Conservation (phyloP, 2,113 vertebrate genomes). For the Aptenodytes forsteri region DNA sequence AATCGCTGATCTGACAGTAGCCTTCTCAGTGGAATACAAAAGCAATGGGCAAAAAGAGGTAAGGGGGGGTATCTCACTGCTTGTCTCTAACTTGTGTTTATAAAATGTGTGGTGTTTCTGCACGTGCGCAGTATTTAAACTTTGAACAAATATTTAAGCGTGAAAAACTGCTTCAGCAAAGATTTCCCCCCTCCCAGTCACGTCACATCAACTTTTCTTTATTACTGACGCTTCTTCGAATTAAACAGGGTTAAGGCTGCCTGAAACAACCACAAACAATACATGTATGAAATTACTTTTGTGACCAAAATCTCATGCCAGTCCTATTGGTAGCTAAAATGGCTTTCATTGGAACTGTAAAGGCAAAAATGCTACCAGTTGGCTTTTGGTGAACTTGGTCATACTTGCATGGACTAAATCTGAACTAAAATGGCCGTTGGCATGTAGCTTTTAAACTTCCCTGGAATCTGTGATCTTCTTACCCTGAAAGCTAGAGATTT, state of each 20-base stretch:
- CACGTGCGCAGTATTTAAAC: accelerated
- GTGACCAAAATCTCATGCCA: neutral
- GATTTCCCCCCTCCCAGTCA: neutral
- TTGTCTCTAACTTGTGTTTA: neutral
- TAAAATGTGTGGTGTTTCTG: neutral
- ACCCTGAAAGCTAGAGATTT: no score
- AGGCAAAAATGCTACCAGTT: neutral
- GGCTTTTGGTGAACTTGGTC: neutral
- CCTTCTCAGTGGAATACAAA: constrained; percentile 79
- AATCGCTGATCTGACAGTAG: constrained; percentile 82
- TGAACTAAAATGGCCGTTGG: neutral
- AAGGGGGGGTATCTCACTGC: neutral
- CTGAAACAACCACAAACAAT: neutral
- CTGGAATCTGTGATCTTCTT: neutral
- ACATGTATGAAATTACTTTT: neutral
- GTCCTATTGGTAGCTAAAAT: neutral
- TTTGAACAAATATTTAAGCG: neutral
- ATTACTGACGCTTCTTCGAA: neutral
- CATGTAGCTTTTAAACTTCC: neutral
- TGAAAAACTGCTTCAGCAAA: neutral
- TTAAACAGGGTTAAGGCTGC: neutral
- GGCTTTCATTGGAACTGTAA: neutral
- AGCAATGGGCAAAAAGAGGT: constrained; percentile 35
- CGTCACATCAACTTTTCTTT: neutral
- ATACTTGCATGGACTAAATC: neutral